Percentiles rank a stretch among this genome's conserved stretches.
Evolutionary conservation across 2,888 invertebrate species (phyloP).

Genomic region (Julus scandinavius): DNA sequence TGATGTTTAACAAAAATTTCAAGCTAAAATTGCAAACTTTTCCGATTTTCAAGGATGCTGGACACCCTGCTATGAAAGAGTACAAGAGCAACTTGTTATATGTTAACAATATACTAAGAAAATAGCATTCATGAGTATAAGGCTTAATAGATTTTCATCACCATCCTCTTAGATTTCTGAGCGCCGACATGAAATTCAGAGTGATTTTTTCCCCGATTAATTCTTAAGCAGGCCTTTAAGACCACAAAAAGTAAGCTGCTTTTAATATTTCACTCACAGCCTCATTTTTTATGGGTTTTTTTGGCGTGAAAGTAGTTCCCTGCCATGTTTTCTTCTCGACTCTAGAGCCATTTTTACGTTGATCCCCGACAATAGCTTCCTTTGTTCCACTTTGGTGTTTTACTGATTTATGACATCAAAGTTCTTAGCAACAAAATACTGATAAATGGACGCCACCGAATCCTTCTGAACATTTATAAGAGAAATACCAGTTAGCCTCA

Average conservation of each 20-base stretch:
- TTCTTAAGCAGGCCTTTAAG: not conserved
- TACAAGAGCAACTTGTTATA: too few relatives aligned
- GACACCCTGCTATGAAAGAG: too few relatives aligned
- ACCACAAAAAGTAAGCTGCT: not conserved
- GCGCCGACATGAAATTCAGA: not conserved
- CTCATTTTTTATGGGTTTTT: not conserved
- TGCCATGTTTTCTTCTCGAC: not conserved
- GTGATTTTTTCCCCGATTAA: not conserved
- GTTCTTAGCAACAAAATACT: conserved; percentile 25
- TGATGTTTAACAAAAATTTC: too few relatives aligned
- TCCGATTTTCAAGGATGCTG: too few relatives aligned
- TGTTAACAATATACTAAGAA: not conserved
- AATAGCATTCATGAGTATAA: not conserved
- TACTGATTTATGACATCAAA: conserved; percentile 48
- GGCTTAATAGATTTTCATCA: not conserved
- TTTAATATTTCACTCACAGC: not conserved
- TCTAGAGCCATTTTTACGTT: conserved; percentile 7
- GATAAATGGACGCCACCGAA: conserved; percentile 44
- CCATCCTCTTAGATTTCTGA: not conserved
- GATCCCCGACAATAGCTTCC: not conserved
- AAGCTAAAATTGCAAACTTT: too few relatives aligned
- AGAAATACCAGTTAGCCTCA: not conserved
- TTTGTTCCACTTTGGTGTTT: conserved; percentile 43
- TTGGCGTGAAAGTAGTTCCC: not conserved
- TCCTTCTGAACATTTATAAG: not conserved